Conservation (phyloP, 2,113 vertebrate genomes). For the Perccottus glenii region DNA sequence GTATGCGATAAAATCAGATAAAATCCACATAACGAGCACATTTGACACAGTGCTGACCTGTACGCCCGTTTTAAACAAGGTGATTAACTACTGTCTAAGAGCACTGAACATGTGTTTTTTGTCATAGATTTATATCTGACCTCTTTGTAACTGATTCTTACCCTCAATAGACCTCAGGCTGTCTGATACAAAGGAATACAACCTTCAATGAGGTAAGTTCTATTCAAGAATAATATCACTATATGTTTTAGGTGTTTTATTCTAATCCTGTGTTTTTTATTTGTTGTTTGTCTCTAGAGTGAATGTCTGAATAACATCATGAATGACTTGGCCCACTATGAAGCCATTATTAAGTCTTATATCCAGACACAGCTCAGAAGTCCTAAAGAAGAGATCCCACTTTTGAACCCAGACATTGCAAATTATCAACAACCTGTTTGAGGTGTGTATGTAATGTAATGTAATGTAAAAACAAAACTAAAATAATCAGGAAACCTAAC, state of each 20-base stretch:
- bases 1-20: constrained; percentile 41
- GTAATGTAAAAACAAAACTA: neutral
- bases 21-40: constrained; percentile 19
- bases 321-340: constrained; percentile 70
- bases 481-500: constrained; percentile 38
- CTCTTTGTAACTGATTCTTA: neutral
- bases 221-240: too few relatives aligned
- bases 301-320: constrained; percentile 73
- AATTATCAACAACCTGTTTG: constrained; percentile 37
- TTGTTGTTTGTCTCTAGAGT: constrained; percentile 48
- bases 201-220: constrained; percentile 75
- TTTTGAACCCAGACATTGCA: constrained; percentile 24
- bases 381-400: neutral
- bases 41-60: constrained; percentile 59
- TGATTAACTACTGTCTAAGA: neutral
- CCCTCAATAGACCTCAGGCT: constrained; percentile 73
- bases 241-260: too few relatives aligned
- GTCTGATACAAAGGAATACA: constrained; percentile 58
- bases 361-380: neutral
- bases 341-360: constrained; percentile 54
- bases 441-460: constrained; percentile 43
- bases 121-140: neutral
- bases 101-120: neutral
- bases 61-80: constrained; percentile 59
- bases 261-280: neutral